These are phyloP conservation scores for Rhipidura dahli DNA, from an alignment of 2,113 vertebrate species.

Conservation along the genomic window DNA sequence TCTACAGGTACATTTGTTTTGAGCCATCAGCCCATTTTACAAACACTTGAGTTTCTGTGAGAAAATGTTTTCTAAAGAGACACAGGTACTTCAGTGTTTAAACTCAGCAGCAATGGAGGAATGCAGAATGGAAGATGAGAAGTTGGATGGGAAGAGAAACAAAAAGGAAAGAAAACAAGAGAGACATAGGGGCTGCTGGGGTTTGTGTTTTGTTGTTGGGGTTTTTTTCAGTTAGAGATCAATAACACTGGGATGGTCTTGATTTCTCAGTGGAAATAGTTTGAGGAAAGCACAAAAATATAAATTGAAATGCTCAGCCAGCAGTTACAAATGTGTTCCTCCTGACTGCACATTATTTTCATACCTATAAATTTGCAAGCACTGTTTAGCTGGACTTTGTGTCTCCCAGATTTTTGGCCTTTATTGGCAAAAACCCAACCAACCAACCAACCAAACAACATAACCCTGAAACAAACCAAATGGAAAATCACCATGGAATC, in stretches of 20 bases:
- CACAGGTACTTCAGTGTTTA: not conserved
- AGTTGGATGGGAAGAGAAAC: not conserved
- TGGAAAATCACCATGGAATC: not conserved
- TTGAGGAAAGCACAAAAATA: not conserved
- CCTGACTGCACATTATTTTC: not conserved
- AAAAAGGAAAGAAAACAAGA: not conserved
- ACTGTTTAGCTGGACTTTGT: not conserved
- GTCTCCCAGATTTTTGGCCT: not conserved
- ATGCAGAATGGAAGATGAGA: not conserved
- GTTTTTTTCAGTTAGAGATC: not conserved
- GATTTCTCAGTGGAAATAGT: not conserved
- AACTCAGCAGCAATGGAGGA: not conserved
- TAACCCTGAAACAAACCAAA: not conserved
- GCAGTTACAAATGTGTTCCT: not conserved
- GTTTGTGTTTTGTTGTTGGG: not conserved
- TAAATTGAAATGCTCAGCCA: not conserved
- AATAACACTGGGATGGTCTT: not conserved
- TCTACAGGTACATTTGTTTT: not conserved
- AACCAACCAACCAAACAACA: not conserved
- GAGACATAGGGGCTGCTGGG: fast-evolving
- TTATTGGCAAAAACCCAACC: not conserved
- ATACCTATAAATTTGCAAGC: not conserved
- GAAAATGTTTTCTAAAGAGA: not conserved
- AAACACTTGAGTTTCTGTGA: not conserved
- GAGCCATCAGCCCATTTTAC: not conserved